phyloP scores from a whole-genome alignment of 2,888 invertebrate genomes.

The Luperina testacea region DNA sequence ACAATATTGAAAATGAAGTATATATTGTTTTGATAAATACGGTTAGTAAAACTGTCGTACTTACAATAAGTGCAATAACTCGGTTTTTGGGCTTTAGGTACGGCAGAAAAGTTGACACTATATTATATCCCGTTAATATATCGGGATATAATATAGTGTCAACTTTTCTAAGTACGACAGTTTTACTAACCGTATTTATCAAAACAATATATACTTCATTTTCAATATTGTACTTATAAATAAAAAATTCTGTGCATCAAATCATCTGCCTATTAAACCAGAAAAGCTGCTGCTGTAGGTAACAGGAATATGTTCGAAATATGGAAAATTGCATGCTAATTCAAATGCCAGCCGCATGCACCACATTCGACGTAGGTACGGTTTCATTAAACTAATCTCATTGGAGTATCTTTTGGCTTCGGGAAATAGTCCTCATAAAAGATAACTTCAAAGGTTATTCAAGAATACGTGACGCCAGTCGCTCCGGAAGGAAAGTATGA shows the following conservation, averaged over 20 bases:
- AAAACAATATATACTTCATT: background rate
- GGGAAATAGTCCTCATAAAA: conserved; percentile 57
- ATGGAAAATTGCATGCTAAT: conserved; percentile 86
- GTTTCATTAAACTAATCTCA: conserved; percentile 80
- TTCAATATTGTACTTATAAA: background rate
- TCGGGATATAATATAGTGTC: background rate
- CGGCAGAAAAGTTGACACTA: no score
- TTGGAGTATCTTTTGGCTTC: conserved; percentile 74
- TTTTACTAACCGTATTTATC: background rate
- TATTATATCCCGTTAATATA: no score
- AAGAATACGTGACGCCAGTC: conserved; percentile 53
- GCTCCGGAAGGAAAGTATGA: conserved; percentile 60
- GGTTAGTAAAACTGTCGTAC: background rate
- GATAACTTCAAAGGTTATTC: conserved; percentile 61
- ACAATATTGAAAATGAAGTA: background rate
- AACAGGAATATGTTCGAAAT: conserved; percentile 77
- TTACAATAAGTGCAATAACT: no score
- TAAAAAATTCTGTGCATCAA: background rate
- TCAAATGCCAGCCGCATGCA: conserved; percentile 77
- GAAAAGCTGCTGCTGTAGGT: conserved; percentile 52
- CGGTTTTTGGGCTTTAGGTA: no score
- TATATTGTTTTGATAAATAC: background rate
- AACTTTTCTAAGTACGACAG: no score
- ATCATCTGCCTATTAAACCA: conserved; percentile 40
- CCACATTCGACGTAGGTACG: conserved; percentile 67